Evolutionary conservation across 2,888 invertebrate genomes (phyloP), one percentile per base, ranked within the genome.

Genomic region (Slavum lentiscoides): DNA sequence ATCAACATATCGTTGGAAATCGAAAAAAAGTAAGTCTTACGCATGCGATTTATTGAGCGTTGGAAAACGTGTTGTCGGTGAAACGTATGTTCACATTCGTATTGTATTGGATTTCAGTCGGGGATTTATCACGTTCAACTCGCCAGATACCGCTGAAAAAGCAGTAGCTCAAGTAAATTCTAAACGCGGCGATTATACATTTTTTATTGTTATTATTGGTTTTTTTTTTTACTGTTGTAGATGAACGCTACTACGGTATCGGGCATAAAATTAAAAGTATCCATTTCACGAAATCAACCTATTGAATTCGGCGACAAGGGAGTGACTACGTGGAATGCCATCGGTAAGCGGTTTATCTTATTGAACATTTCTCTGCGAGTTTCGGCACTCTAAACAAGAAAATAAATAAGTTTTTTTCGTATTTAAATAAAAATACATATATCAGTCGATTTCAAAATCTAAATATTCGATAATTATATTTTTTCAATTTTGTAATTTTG

Each of bases 41-140:
- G n/a, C 37, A 70, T 58, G 8, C 53, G 21, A n/a, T 58, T n/a
- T 58, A 70, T 8, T 58, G 4, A 30, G 4, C 4, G 30, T 30
- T 30, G 4, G 30, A 30, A 30, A 30, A 30, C 4, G 30, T 11
- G 30, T 15, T 39, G 4, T 19, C 58, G 1, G 37, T 43, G 43
- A 43, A 49, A 19, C 30, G 39, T 66, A 9, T 58, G 19, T 17
- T 68, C 3, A 6, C 1, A 59, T 68, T 73, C 21, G 21, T 30
- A 7, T 59, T 62, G 30, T 73, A 43, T 6, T 30, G 2, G 1
- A 61, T 64, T 80, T 81, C 87, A 95, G 95, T 85, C 92, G 92
- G 84, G 96, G 95, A 13, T 97, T 95, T 88, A 90, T 97, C 21
- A 95, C 96, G 4, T 97, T 97, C 87, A 95, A 96, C 83, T 94